Evolutionary conservation across 2,113 vertebrate species (phyloP), one percentile per base, ranked within the genome.

Genomic region (Atractosteus spatula): DNA sequence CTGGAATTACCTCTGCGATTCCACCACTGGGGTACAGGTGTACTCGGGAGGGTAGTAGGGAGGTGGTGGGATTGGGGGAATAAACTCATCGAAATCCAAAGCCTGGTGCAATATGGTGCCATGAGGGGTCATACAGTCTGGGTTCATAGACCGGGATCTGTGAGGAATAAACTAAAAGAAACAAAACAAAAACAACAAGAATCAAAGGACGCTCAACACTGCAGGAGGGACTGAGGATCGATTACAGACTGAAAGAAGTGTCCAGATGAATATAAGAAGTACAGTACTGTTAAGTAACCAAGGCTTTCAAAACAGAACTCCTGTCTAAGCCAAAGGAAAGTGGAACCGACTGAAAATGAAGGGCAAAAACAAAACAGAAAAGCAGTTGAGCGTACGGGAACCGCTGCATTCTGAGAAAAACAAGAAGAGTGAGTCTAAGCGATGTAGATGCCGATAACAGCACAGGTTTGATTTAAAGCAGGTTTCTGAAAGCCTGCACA

Each of bases 11-110:
- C 97, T 97, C 80, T 95, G 95, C 2, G 92, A 87, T 63, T 99
- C 96, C 12, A 89, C 77, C 2, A 91, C 85, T 3, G 96, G 97
- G 0, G 95, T 97, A 78, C 95, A 96, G 87, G 92, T 96, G 74
- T 99, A 99, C 66, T 98, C 97, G 0, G 97, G 97, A 0, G 97
- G 97, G 85, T 99, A 99, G 80, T 99, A 99, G 3, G 97, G 97
- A 0, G 97, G 97, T 3, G 97, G 97, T 0, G 97, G 97, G 10
- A 99, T 95, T 0, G 97, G 97, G 3, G 96, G 92, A 43, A 98
- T 94, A 76, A 99, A 99, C 86, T 99, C 97, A 11, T 99, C 97
- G 12, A 98, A 98, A 86, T 97, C 97, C 90, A 99, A 66, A 0
- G 94, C 96, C 55, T 98, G 97, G 82, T 97, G 97, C 68, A 97